These are phyloP conservation scores for Ahaetulla prasina DNA, from an alignment of 2,113 vertebrate species.

Conservation along the genomic window DNA sequence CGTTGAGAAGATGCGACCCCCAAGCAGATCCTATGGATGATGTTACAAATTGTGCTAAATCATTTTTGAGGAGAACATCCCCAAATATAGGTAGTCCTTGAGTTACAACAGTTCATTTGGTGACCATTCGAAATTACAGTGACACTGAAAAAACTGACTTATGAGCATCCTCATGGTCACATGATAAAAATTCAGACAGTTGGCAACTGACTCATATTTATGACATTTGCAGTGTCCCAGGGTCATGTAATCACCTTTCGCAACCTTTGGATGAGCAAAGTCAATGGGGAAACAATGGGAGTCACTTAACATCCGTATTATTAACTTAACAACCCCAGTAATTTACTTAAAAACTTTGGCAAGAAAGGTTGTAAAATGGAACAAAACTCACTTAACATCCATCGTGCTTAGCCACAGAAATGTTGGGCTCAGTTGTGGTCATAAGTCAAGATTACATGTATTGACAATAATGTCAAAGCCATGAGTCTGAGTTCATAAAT, in stretches of 20 bases:
- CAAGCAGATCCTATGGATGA: not conserved
- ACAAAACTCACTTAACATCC: not conserved
- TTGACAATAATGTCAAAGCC: not conserved
- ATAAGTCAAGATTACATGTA: not conserved
- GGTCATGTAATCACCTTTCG: not conserved
- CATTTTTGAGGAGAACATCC: not conserved
- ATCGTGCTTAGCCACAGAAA: not conserved
- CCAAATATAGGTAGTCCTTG: not conserved
- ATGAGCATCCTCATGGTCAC: not conserved
- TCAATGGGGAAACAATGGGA: not conserved
- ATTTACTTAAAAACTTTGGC: not conserved
- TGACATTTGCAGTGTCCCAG: not conserved
- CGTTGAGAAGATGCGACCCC: not conserved
- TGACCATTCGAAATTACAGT: not conserved
- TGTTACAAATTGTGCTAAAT: not conserved
- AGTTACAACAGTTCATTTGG: not conserved
- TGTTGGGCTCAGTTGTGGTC: not conserved
- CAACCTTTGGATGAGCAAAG: not conserved
- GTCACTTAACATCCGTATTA: not conserved
- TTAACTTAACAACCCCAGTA: not conserved
- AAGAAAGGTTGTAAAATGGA: not conserved
- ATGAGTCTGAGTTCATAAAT: not conserved
- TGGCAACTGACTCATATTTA: not conserved
- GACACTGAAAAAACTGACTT: not conserved
- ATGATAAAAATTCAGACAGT: not conserved